phyloP scores from a whole-genome alignment of 2,797 vertebrate species.

The Mormyrops boulengeri region DNA sequence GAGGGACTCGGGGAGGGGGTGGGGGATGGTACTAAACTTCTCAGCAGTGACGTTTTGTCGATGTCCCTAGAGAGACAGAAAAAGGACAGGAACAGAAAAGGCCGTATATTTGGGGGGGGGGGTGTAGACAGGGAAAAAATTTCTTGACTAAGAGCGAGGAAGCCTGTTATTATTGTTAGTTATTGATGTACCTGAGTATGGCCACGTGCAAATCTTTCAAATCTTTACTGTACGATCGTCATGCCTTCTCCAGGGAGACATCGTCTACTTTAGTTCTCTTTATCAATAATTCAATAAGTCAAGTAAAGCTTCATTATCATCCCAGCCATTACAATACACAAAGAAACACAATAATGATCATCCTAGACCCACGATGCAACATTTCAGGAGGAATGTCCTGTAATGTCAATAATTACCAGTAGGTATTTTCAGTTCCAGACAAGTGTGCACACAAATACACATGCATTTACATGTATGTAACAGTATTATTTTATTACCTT shows the following conservation, averaged over 20 bases:
- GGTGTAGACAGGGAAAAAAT: neutral
- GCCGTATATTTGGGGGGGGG: no score
- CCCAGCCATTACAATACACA: neutral
- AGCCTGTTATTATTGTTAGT: constrained; percentile 20
- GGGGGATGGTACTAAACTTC: neutral
- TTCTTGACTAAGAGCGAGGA: neutral
- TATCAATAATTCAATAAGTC: neutral
- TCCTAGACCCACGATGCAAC: neutral
- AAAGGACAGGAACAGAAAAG: neutral
- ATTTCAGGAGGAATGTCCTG: neutral
- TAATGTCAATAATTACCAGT: neutral
- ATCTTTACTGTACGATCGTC: constrained; percentile 22
- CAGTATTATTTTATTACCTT: neutral
- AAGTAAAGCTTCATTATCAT: neutral
- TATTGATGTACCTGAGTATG: constrained; percentile 17
- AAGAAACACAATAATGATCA: neutral
- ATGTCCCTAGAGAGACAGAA: neutral
- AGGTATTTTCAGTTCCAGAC: neutral
- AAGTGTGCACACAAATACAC: neutral
- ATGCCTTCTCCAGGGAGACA: neutral
- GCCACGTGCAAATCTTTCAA: constrained; percentile 17
- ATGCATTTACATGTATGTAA: neutral
- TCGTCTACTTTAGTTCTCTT: neutral
- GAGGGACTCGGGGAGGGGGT: neutral
- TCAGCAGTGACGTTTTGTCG: neutral